A percentile compares a stretch with the other conserved stretches of the same genome.
phyloP scores from a whole-genome alignment of 2,888 invertebrate species.

The Ophion obscuratus region DNA sequence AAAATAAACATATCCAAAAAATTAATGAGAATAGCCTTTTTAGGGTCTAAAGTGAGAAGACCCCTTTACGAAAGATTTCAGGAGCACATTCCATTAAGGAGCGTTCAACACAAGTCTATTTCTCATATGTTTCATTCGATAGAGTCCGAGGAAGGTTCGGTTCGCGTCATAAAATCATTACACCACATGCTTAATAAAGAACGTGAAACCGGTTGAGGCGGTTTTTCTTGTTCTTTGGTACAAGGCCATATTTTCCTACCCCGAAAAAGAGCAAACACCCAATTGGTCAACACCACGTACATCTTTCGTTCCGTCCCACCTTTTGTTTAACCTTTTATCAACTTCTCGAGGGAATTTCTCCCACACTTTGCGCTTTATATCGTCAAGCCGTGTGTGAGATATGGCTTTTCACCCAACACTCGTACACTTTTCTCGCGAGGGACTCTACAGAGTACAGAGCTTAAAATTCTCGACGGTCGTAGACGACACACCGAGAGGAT shows the following conservation, averaged over 20 bases:
- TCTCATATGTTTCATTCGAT: not conserved
- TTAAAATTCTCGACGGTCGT: constrained; percentile 52
- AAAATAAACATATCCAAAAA: too few relatives aligned
- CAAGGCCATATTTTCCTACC: not conserved
- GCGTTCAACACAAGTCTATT: too few relatives aligned
- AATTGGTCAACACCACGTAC: not conserved
- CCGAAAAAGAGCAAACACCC: not conserved
- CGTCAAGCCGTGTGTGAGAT: constrained; percentile 30
- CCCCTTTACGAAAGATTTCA: too few relatives aligned
- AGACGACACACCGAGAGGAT: constrained; percentile 44
- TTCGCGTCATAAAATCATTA: not conserved
- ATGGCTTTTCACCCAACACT: constrained; percentile 18
- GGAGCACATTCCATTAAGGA: too few relatives aligned
- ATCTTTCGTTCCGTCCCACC: not conserved
- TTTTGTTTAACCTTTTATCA: constrained; percentile 38
- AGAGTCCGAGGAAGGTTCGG: not conserved
- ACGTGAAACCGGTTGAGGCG: not conserved
- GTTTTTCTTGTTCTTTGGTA: not conserved
- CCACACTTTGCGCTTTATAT: constrained; percentile 18
- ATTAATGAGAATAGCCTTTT: too few relatives aligned
- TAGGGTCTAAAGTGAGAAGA: too few relatives aligned
- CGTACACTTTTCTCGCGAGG: constrained; percentile 21
- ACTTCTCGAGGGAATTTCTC: constrained; percentile 9
- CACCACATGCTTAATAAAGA: not conserved
- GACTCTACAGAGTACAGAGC: constrained; percentile 24